Evolutionary conservation across 1,140 invertebrate genomes (phyloP).

Genomic region (Bombus difficillimus): DNA sequence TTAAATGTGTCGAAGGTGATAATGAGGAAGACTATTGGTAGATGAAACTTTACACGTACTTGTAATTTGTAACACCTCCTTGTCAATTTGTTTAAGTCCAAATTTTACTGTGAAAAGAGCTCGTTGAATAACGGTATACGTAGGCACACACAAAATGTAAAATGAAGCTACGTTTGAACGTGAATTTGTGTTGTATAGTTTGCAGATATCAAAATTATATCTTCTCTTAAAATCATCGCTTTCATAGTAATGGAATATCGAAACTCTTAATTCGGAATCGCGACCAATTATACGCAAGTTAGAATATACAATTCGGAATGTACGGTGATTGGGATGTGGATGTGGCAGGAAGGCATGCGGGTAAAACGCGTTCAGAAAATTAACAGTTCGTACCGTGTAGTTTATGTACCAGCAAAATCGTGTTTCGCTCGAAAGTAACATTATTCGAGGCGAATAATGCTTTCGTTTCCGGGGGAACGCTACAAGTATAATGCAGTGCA

Average conservation of each 20-base stretch:
- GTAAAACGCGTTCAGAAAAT: constrained; percentile 23
- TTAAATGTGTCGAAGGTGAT: background rate
- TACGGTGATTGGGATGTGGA: background rate
- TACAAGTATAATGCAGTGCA: constrained; percentile 34
- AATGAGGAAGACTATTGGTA: background rate
- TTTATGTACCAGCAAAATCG: constrained; percentile 13
- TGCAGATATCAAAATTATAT: no score
- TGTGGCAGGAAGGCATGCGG: background rate
- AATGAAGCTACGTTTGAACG: no score
- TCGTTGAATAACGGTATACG: no score
- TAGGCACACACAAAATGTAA: no score
- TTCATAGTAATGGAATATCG: background rate
- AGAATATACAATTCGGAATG: background rate
- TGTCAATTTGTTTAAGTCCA: background rate
- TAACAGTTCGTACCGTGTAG: constrained; percentile 31
- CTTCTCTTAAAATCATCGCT: no score
- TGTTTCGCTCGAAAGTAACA: constrained; percentile 27
- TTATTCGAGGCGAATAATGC: constrained; percentile 36
- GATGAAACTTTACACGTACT: no score
- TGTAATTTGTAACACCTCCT: no score
- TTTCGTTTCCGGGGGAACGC: constrained; percentile 27
- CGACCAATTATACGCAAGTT: background rate
- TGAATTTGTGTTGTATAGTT: no score
- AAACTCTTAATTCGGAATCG: background rate
- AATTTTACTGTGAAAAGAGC: no score